Evolutionary conservation across 2,113 vertebrate species (phyloP).

Genomic region (Drymodes brunneopygia): DNA sequence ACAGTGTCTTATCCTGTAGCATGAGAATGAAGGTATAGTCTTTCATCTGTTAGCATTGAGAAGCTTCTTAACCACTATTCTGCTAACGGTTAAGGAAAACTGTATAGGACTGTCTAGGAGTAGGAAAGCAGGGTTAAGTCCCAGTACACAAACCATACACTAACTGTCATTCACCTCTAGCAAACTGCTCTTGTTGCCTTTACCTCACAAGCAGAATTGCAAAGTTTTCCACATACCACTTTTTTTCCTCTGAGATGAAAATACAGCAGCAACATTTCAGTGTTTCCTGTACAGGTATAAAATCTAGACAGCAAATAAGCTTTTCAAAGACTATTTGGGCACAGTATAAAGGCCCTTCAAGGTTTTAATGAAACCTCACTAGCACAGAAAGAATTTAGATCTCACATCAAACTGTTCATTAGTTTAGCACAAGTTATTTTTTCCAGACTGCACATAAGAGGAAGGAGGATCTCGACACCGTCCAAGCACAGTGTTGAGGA

Average conservation of each 20-base stretch:
- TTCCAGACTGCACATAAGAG: not conserved
- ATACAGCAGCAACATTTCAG: not conserved
- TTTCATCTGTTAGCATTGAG: not conserved
- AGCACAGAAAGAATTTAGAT: not conserved
- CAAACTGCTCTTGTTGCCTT: not conserved
- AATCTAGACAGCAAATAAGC: not conserved
- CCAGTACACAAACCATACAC: not conserved
- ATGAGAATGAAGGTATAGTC: not conserved
- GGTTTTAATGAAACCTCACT: not conserved
- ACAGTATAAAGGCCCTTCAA: not conserved
- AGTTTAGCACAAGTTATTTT: not conserved
- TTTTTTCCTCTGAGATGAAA: not conserved
- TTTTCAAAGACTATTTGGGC: not conserved
- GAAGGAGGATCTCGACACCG: not conserved
- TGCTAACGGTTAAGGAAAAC: not conserved
- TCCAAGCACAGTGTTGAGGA: not conserved
- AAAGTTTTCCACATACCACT: not conserved
- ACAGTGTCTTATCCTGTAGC: not conserved
- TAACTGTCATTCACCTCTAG: fast-evolving
- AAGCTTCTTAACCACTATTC: not conserved
- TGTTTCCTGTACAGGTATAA: not conserved
- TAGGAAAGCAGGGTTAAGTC: not conserved
- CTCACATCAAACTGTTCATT: not conserved
- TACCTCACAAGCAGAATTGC: not conserved
- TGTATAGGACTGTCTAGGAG: not conserved